Evolutionary conservation across 2,797 vertebrate genomes (phyloP), one percentile per base, ranked within the genome.

Genomic region (Sorex maritimensis): DNA sequence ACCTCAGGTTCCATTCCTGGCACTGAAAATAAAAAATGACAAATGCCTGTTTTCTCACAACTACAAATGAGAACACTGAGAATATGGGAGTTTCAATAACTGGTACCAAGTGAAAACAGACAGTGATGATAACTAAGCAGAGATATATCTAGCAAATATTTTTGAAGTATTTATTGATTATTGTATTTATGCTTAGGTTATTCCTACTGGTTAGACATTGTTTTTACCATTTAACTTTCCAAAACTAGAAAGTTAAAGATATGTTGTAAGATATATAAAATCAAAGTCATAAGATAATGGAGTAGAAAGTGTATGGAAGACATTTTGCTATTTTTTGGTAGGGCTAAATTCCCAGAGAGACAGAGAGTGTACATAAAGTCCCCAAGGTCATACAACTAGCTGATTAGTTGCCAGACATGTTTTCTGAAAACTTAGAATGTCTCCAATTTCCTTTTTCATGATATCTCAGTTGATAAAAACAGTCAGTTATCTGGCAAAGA

Each of bases 201-300:
- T 28, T 91, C 21, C 73, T 83, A 44, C 69, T 11, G 41, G 61
- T 28, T 91, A 72, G 12, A 61, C 69, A 41, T 61, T 86, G 41
- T n/a, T 46, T 86, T 68, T 52, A 73, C n/a, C 3, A 81, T 44
- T 68, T 86, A 68, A 86, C 3, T 65, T 90, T 79, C 88, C 74
- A 41, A 81, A 23, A 9, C 10, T 77, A 52, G 63, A 44, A 44
- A 44, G 41, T 44, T 44, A 44, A 44, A 44, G 41, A 44, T 7
- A 7, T 7, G 7, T 44, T 44, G 41, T 44, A 44, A 44, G 41
- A 44, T 44, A 44, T 44, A 44, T 44, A 44, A 44, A 44, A 44
- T 52, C 10, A 61, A 10, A 38, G 69, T 26, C 89, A 55, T 55
- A 69, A 63, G 38, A 52, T 63, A 24, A 7, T 46, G 17, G 6